Evolutionary conservation across 2,797 vertebrate species (phyloP), one percentile per base, ranked within the genome.

Genomic region (Anguilla obscura): DNA sequence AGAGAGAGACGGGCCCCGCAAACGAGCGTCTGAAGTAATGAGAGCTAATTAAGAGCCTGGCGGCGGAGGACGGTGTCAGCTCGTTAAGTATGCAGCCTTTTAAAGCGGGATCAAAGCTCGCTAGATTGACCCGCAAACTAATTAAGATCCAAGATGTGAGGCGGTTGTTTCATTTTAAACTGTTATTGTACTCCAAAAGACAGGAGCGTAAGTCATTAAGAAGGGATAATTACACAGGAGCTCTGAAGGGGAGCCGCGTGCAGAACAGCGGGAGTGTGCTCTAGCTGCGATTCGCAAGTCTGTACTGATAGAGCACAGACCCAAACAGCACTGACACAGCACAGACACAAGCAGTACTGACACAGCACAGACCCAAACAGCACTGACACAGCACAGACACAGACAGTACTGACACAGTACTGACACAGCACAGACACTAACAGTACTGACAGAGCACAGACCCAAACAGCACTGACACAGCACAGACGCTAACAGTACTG

Each of bases 1-100:
- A 97, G 95, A 95, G 92, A 95, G 96, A 96, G 96, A 96, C 96
- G 96, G 96, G 96, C 93, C 94, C 95, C 96, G 95, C 96, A 96
- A 96, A 96, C 95, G 96, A 95, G 93, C 93, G 94, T 95, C 95
- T 95, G 94, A 66, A 71, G 84, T 96, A 96, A 97, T 96, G 95
- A 96, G 95, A 95, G 94, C 94, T 96, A 96, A 96, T 96, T 96
- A 96, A 96, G 95, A 95, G 96, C 94, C 86, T 12, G 93, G 94
- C 93, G 85, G 94, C 94, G 95, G 95, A 96, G 95, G 96, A 95
- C 95, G 95, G 94, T 95, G 93, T n/a, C 95, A 96, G 95, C 94
- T 96, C 95, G 95, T 94, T 96, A 95, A 96, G 94, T 94, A 95
- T 94, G 94, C 95, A 95, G 94, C 94, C 93, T 92, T 92, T 92